Percentiles rank a stretch among this genome's conserved stretches.
These are phyloP conservation scores for Ormyrus pomaceus DNA, from an alignment of 2,888 invertebrate genomes.

Conservation along the genomic window DNA sequence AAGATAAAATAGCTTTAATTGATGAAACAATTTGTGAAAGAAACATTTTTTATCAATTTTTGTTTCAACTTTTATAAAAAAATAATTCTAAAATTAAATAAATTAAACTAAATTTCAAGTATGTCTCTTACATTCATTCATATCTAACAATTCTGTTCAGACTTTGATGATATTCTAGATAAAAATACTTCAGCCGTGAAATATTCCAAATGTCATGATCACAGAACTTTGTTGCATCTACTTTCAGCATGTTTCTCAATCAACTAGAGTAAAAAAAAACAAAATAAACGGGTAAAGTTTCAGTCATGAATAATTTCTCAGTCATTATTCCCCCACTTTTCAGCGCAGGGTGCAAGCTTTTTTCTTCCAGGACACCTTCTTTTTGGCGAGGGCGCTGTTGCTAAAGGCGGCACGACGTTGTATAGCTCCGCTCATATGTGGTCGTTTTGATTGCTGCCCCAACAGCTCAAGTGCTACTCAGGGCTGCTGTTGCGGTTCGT, in stretches of 20 bases:
- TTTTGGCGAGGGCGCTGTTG: constrained; percentile 33
- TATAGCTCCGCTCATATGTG: constrained; percentile 27
- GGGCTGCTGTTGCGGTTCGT: constrained; percentile 53
- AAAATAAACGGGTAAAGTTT: constrained; percentile 32
- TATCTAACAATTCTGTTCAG: too few relatives aligned
- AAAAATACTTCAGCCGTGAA: too few relatives aligned
- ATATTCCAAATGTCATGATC: not conserved
- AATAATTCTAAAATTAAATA: too few relatives aligned
- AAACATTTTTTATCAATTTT: too few relatives aligned
- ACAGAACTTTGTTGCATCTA: not conserved
- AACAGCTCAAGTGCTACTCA: constrained; percentile 51
- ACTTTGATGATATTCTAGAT: too few relatives aligned
- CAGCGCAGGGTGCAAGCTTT: constrained; percentile 42
- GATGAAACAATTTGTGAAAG: too few relatives aligned
- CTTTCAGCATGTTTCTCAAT: not conserved
- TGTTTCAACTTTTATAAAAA: too few relatives aligned
- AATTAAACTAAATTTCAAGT: too few relatives aligned
- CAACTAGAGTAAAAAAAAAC: constrained; percentile 21
- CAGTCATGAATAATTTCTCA: constrained; percentile 42
- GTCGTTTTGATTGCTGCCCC: constrained; percentile 38
- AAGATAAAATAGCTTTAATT: too few relatives aligned
- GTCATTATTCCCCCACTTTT: constrained; percentile 2
- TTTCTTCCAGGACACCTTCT: constrained; percentile 54
- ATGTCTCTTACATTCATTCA: too few relatives aligned
- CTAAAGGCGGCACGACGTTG: constrained; percentile 45